Conservation (phyloP, 2,113 vertebrate species). For the Morone chrysops region DNA sequence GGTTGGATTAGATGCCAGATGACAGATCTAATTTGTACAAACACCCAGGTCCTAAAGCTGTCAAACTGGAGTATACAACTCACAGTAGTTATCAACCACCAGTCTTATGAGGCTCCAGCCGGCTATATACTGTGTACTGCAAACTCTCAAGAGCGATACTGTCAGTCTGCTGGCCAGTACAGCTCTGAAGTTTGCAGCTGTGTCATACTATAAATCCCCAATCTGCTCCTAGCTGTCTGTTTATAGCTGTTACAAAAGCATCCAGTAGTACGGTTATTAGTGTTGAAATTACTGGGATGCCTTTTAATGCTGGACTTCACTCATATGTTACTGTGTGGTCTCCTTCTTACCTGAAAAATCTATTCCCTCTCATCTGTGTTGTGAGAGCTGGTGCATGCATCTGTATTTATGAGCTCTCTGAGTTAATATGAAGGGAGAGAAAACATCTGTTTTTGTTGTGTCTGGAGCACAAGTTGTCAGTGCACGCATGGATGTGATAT, state of each 20-base stretch:
- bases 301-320: slow-evolving; percentile 25
- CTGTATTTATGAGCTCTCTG: slow-evolving; percentile 72
- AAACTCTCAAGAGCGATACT: slow-evolving; percentile 55
- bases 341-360: slow-evolving; percentile 52
- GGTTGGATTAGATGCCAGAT: slow-evolving; percentile 3
- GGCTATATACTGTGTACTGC: slow-evolving; percentile 58
- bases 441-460: slow-evolving; percentile 74
- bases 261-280: slow-evolving; percentile 23
- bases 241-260: slow-evolving; percentile 30
- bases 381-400: slow-evolving; percentile 43
- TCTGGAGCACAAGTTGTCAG: slow-evolving; percentile 47
- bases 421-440: slow-evolving; percentile 40
- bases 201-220: slow-evolving; percentile 53
- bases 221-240: slow-evolving; percentile 42
- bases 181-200: slow-evolving; percentile 49
- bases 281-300: background rate
- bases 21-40: slow-evolving; percentile 34
- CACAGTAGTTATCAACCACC: slow-evolving; percentile 46
- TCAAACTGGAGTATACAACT: slow-evolving; percentile 28
- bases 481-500: slow-evolving; percentile 21
- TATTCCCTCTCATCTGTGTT: slow-evolving; percentile 43
- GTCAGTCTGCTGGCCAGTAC: slow-evolving; percentile 52
- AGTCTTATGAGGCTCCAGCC: slow-evolving; percentile 52
- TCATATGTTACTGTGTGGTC: slow-evolving; percentile 54
- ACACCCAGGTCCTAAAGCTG: background rate